phyloP scores from a whole-genome alignment of 2,888 invertebrate species.

The Tenthredo livida region DNA sequence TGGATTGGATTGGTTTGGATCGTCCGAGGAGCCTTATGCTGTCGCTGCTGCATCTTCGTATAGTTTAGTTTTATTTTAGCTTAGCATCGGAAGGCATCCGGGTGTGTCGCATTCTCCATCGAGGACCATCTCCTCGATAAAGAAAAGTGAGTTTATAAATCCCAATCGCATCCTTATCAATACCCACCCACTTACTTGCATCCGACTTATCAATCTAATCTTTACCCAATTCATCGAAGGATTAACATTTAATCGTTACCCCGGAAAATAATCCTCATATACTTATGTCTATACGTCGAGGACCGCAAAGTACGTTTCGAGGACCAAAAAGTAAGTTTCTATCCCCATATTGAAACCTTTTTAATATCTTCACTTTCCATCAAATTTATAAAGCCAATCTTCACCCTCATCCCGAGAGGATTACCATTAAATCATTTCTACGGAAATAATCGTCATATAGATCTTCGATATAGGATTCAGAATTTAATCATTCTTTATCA shows the following conservation, averaged over 20 bases:
- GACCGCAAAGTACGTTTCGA: too few species aligned
- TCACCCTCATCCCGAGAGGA: background rate
- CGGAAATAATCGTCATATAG: background rate
- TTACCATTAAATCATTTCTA: background rate
- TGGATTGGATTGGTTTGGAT: slow-evolving; percentile 72
- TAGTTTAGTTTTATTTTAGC: slow-evolving; percentile 77
- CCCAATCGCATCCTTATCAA: background rate
- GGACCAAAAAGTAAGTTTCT: background rate
- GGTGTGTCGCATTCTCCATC: slow-evolving; percentile 73
- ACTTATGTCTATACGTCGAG: too few species aligned
- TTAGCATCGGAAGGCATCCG: slow-evolving; percentile 76
- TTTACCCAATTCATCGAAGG: background rate
- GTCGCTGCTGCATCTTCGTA: slow-evolving; percentile 64
- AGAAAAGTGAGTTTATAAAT: slow-evolving; percentile 37
- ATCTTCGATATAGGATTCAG: background rate
- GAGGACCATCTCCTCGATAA: slow-evolving; percentile 50
- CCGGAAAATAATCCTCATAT: background rate
- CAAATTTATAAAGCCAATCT: background rate
- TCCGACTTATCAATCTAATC: background rate
- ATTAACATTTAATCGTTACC: background rate
- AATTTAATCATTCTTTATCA: background rate
- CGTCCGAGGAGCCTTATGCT: slow-evolving; percentile 67
- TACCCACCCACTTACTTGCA: background rate
- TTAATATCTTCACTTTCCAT: background rate
- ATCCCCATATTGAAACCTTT: background rate